These are phyloP conservation scores for Urocolius indicus DNA, from an alignment of 2,113 vertebrate species.

Conservation along the genomic window DNA sequence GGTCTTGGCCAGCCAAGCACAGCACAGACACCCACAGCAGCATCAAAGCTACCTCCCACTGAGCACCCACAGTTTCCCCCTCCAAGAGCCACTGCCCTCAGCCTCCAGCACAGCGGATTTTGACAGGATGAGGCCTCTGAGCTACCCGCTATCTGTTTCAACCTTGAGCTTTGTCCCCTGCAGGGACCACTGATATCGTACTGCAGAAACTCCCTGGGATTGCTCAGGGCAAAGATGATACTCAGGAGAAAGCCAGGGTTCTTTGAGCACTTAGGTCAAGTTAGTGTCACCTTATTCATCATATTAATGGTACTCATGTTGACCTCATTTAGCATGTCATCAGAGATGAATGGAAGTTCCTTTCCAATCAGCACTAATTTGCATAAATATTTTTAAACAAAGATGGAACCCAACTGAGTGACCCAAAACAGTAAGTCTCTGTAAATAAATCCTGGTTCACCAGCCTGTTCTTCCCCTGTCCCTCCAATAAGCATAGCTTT, in stretches of 20 bases:
- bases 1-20: not conserved
- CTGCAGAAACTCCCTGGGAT: not conserved
- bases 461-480: not conserved
- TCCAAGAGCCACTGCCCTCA: not conserved
- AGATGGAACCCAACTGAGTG: not conserved
- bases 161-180: not conserved
- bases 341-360: not conserved
- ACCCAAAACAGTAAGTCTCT: not conserved
- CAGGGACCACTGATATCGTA: not conserved
- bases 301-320: not conserved
- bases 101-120: not conserved
- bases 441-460: not conserved
- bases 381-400: not conserved
- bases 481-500: not conserved
- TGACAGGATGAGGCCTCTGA: not conserved
- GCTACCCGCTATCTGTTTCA: not conserved
- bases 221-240: not conserved
- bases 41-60: not conserved
- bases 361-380: slow-evolving; percentile 18
- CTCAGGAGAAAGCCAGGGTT: not conserved
- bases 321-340: not conserved
- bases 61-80: not conserved
- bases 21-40: not conserved
- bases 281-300: not conserved
- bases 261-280: not conserved